phyloP scores from a whole-genome alignment of 2,797 vertebrate species.

The Enteromius argenteus region DNA sequence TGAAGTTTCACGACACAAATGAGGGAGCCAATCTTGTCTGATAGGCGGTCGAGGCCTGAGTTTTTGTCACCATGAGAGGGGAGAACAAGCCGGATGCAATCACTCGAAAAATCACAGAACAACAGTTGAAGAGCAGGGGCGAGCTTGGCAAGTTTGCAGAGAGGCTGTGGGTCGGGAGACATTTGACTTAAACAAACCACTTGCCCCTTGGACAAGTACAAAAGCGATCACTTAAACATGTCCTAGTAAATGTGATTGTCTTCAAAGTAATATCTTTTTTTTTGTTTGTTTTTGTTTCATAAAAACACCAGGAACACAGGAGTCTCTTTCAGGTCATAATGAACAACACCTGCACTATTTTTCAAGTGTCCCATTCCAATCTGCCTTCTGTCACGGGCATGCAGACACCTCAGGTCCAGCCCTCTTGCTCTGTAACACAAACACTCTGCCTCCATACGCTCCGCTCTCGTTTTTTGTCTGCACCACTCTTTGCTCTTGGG shows the following conservation, averaged over 20 bases:
- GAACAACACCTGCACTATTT: constrained; percentile 69
- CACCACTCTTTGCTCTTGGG: constrained; percentile 57
- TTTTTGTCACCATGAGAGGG: constrained; percentile 80
- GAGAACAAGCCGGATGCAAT: constrained; percentile 83
- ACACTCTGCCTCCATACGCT: constrained; percentile 66
- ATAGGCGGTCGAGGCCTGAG: constrained; percentile 85
- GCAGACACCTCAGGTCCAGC: constrained; percentile 65
- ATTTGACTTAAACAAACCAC: constrained; percentile 75
- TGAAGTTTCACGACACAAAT: constrained; percentile 52
- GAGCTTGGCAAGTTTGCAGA: constrained; percentile 71
- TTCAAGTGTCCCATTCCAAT: constrained; percentile 68
- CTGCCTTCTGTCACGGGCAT: constrained; percentile 67
- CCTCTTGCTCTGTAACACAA: constrained; percentile 58
- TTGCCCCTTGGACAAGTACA: constrained; percentile 77
- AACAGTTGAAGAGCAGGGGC: constrained; percentile 77
- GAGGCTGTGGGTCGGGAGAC: constrained; percentile 69
- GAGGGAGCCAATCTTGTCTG: constrained; percentile 80
- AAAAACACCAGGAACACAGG: constrained; percentile 77
- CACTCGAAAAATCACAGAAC: constrained; percentile 81
- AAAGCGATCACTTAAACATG: constrained; percentile 81
- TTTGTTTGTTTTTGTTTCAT: constrained; percentile 67
- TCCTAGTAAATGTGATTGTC: constrained; percentile 91
- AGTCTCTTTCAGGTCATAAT: constrained; percentile 65
- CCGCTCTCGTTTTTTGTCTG: constrained; percentile 62
- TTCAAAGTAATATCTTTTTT: constrained; percentile 84